Percentiles rank a stretch among this genome's conserved stretches.
These are phyloP conservation scores for Glaucomys volans DNA, from an alignment of 2,113 vertebrate genomes.

Conservation along the genomic window DNA sequence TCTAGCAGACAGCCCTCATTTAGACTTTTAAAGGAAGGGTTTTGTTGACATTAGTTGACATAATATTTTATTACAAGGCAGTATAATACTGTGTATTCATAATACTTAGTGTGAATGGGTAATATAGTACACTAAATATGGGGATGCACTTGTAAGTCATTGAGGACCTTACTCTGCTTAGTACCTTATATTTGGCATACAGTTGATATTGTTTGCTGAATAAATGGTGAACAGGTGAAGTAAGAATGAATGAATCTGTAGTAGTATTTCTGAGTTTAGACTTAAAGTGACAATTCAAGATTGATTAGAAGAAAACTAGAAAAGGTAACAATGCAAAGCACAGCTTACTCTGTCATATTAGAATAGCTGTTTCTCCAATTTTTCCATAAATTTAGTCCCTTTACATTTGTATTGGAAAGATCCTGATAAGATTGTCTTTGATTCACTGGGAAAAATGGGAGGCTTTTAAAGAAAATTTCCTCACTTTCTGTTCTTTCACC, in stretches of 20 bases:
- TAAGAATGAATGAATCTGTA: neutral
- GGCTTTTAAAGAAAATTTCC: neutral
- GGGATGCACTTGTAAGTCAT: neutral
- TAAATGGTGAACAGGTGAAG: neutral
- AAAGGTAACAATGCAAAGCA: slow-evolving; percentile 22
- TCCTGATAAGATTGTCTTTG: neutral
- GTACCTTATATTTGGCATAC: neutral
- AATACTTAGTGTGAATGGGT: neutral
- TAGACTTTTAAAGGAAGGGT: slow-evolving; percentile 44
- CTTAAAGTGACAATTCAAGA: slow-evolving; percentile 13
- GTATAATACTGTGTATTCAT: neutral
- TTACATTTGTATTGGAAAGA: neutral
- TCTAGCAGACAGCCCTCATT: neutral
- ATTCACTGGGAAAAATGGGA: slow-evolving; percentile 21
- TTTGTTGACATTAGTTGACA: slow-evolving; percentile 20
- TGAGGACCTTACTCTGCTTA: neutral
- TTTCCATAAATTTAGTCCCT: neutral
- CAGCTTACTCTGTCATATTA: neutral
- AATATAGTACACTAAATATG: neutral
- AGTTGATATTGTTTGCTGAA: slow-evolving; percentile 35
- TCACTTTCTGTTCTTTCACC: neutral
- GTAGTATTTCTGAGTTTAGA: slow-evolving; percentile 55
- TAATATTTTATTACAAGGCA: slow-evolving; percentile 53
- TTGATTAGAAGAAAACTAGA: slow-evolving; percentile 38
- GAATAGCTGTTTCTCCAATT: neutral